Conservation (phyloP, 1,140 invertebrate species). For the Phenacoccus solenopsis region DNA sequence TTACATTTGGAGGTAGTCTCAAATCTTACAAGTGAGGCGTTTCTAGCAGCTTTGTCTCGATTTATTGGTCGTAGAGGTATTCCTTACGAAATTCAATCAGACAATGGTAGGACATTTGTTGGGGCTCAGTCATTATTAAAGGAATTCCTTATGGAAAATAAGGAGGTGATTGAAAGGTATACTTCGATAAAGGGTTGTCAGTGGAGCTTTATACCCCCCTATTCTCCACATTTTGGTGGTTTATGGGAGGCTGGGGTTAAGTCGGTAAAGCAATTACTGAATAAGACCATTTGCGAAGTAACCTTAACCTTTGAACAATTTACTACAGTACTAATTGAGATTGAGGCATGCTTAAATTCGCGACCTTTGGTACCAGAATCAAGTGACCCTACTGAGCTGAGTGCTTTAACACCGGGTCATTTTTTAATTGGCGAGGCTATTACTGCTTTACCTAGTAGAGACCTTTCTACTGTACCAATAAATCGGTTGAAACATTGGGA, state of each 20-base stretch:
- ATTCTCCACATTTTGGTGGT: constrained; percentile 29
- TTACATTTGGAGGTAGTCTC: no score
- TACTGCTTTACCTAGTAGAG: not conserved
- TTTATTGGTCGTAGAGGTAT: no score
- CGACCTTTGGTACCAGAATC: constrained; percentile 25
- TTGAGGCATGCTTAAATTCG: constrained; percentile 30
- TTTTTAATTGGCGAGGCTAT: not conserved
- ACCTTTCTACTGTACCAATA: no score
- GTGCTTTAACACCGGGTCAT: not conserved
- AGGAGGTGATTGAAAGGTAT: constrained; percentile 18
- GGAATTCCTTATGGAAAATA: constrained; percentile 23
- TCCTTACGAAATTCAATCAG: no score
- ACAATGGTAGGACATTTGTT: constrained; percentile 29
- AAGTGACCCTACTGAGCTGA: constrained; percentile 26
- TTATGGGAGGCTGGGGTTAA: constrained; percentile 31
- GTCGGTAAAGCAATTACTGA: constrained; percentile 29
- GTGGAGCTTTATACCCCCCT: constrained; percentile 31
- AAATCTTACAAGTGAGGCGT: no score
- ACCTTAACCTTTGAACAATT: constrained; percentile 29
- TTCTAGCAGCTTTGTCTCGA: no score
- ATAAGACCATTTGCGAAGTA: constrained; percentile 21
- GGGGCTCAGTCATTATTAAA: constrained; percentile 27
- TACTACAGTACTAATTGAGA: constrained; percentile 26
- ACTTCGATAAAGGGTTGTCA: not conserved
- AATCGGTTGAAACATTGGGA: no score